phyloP scores from a whole-genome alignment of 2,888 invertebrate genomes.

The Tenthredo mesomela region DNA sequence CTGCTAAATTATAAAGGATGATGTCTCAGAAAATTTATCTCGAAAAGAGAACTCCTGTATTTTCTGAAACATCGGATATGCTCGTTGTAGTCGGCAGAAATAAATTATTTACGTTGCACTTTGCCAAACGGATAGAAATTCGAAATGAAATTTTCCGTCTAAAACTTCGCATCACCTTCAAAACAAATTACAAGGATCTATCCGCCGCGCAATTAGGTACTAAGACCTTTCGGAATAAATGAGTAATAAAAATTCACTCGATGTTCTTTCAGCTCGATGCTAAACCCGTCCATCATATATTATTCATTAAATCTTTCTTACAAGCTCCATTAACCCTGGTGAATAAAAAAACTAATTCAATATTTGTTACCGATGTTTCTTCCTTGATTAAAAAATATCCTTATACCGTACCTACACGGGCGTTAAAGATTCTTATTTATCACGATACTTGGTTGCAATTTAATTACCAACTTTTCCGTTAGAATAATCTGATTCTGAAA shows the following conservation, averaged over 20 bases:
- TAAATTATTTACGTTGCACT: conserved; percentile 49
- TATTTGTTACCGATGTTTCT: conserved; percentile 4
- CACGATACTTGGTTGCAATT: neutral
- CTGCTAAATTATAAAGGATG: conserved; percentile 20
- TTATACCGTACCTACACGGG: neutral
- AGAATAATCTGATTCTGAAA: neutral
- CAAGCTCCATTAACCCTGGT: conserved; percentile 13
- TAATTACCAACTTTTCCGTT: neutral
- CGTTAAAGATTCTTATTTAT: neutral
- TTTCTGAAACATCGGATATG: neutral
- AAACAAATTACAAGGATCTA: neutral
- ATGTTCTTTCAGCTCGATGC: neutral
- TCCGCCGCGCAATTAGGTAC: conserved; percentile 14
- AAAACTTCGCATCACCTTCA: neutral
- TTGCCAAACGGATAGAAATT: conserved; percentile 22
- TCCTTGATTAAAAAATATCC: conserved; percentile 16
- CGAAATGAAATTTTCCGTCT: conserved; percentile 11
- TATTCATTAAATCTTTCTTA: neutral
- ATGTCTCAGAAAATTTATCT: neutral
- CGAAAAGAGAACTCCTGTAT: conserved; percentile 8
- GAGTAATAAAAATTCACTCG: neutral
- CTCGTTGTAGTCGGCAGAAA: neutral
- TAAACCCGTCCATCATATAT: neutral
- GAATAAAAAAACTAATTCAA: neutral
- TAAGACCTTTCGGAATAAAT: neutral